Conservation (phyloP, 2,888 invertebrate species). For the Lepidocyrtinus sp. region DNA sequence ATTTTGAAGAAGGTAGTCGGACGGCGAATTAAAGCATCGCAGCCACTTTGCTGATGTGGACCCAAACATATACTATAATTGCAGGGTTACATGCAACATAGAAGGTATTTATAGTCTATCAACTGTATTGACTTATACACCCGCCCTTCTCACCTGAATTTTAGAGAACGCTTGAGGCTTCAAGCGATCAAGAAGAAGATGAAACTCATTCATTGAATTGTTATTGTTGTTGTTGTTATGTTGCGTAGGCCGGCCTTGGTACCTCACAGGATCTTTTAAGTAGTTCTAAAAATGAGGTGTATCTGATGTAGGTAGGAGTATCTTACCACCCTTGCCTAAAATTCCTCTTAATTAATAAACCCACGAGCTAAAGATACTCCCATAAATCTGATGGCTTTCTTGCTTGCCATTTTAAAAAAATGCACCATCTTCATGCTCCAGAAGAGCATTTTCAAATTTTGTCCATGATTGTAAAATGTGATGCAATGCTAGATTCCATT, state of each 20-base stretch:
- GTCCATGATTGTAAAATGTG: no score
- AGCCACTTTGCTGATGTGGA: no score
- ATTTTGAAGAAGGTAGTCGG: neutral
- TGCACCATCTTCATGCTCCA: neutral
- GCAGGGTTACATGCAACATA: neutral
- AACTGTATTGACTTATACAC: neutral
- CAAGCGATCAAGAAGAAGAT: neutral
- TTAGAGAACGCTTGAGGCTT: neutral
- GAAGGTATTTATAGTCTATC: neutral
- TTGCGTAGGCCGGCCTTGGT: neutral
- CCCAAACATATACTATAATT: no score
- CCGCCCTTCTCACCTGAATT: slow-evolving; percentile 9
- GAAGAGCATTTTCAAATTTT: neutral
- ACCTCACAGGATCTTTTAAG: neutral
- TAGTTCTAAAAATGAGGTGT: neutral
- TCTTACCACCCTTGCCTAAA: neutral
- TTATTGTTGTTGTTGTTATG: no score
- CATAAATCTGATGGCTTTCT: neutral
- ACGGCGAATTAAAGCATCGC: neutral
- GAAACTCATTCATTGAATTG: slow-evolving; percentile 3
- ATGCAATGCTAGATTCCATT: no score
- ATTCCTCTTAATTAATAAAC: neutral
- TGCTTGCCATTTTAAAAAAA: neutral
- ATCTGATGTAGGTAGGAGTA: neutral
- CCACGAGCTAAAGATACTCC: neutral